Conservation (phyloP, 2,888 invertebrate genomes). For the Glaucopsyche alexis region DNA sequence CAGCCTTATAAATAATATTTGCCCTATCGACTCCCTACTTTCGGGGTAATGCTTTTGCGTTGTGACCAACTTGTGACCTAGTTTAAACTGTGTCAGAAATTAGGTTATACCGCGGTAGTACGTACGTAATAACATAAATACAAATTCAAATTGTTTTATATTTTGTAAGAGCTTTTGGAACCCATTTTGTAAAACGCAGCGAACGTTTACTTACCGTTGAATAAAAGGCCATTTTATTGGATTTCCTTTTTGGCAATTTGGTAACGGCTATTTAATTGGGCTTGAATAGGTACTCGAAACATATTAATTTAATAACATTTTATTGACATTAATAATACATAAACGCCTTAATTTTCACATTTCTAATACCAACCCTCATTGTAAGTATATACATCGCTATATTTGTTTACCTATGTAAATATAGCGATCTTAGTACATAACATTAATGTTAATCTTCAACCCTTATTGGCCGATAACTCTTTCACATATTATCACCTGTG, state of each 20-base stretch:
- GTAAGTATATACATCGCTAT: no score
- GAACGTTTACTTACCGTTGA: neutral
- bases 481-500: no score
- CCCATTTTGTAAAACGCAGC: neutral
- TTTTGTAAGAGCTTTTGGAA: neutral
- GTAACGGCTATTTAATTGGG: neutral
- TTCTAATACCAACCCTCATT: no score
- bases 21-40: neutral
- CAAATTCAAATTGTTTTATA: neutral
- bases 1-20: neutral
- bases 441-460: no score
- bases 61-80: constrained; percentile 32
- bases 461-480: no score
- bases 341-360: no score
- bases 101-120: constrained; percentile 5
- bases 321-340: no score
- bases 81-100: constrained; percentile 33
- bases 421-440: no score
- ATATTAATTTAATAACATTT: no score
- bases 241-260: neutral
- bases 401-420: no score
- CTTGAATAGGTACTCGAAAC: no score
- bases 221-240: neutral
- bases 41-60: constrained; percentile 1
- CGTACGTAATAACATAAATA: constrained; percentile 10